Evolutionary conservation across 2,888 invertebrate genomes (phyloP).

Genomic region (Pasiphila rectangulata): DNA sequence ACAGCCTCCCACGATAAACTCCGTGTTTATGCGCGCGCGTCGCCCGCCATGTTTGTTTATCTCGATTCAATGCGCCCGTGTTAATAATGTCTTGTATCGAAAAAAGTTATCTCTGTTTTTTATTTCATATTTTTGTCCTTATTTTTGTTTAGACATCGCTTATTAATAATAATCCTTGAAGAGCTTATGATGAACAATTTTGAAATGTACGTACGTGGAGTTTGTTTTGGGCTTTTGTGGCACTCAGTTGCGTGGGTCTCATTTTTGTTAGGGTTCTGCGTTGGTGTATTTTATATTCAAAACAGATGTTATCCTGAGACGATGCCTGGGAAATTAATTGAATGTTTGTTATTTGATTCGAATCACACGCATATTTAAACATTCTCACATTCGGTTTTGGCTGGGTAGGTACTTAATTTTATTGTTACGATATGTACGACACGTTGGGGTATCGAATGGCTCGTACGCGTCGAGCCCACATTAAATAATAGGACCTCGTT

Average conservation of each 20-base stretch:
- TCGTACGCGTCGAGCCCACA: constrained; percentile 11
- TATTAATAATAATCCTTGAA: constrained; percentile 77
- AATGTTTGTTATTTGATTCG: constrained; percentile 70
- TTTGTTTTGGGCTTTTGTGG: constrained; percentile 71
- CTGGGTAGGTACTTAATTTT: constrained; percentile 36
- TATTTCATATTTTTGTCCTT: constrained; percentile 62
- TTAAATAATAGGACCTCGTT: constrained; percentile 24
- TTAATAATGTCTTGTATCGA: constrained; percentile 77
- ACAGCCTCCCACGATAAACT: constrained; percentile 80
- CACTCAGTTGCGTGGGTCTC: constrained; percentile 64
- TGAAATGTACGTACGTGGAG: constrained; percentile 70
- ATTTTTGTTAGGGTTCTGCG: constrained; percentile 66
- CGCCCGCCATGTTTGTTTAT: constrained; percentile 80
- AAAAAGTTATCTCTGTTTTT: constrained; percentile 59
- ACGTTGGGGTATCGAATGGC: constrained; percentile 33
- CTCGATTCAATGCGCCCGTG: constrained; percentile 74
- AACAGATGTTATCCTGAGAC: constrained; percentile 73
- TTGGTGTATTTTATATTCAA: constrained; percentile 74
- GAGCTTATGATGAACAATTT: constrained; percentile 75
- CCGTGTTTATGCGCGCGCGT: constrained; percentile 74
- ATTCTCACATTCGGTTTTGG: constrained; percentile 58
- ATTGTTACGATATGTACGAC: constrained; percentile 37
- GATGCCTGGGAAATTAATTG: constrained; percentile 72
- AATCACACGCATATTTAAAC: constrained; percentile 65
- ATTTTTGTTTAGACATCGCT: constrained; percentile 77